phyloP scores from a whole-genome alignment of 2,888 invertebrate genomes.

The Ctena decussata region DNA sequence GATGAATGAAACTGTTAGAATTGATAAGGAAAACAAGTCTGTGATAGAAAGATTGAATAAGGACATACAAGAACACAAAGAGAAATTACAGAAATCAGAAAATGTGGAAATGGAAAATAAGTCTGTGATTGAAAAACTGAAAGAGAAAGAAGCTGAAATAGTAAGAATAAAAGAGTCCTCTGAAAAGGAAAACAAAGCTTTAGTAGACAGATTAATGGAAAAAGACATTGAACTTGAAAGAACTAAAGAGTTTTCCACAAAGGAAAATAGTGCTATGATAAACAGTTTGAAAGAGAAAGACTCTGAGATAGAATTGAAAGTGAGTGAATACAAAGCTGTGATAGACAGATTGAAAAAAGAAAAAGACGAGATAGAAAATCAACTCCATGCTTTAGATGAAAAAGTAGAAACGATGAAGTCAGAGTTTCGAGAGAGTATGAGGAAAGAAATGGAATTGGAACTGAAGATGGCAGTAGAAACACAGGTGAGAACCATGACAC shows the following conservation, averaged over 20 bases:
- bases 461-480: constrained; percentile 66
- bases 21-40: constrained; percentile 24
- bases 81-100: constrained; percentile 17
- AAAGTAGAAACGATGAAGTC: constrained; percentile 48
- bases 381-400: constrained; percentile 9
- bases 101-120: constrained; percentile 49
- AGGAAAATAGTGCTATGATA: not conserved
- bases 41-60: constrained; percentile 29
- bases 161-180: constrained; percentile 9
- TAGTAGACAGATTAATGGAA: not conserved
- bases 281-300: constrained; percentile 33
- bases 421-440: constrained; percentile 55
- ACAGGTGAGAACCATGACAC: too few species aligned
- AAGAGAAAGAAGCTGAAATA: constrained; percentile 48
- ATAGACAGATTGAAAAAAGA: constrained; percentile 38
- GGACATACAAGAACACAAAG: constrained; percentile 41
- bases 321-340: not conserved
- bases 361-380: constrained; percentile 38
- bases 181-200: constrained; percentile 1
- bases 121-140: constrained; percentile 43
- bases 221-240: not conserved
- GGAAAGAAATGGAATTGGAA: constrained; percentile 64
- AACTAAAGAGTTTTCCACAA: not conserved
- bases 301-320: constrained; percentile 34
- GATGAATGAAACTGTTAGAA: not conserved